phyloP scores from a whole-genome alignment of 2,888 invertebrate species.

The Stratiomys singularior region DNA sequence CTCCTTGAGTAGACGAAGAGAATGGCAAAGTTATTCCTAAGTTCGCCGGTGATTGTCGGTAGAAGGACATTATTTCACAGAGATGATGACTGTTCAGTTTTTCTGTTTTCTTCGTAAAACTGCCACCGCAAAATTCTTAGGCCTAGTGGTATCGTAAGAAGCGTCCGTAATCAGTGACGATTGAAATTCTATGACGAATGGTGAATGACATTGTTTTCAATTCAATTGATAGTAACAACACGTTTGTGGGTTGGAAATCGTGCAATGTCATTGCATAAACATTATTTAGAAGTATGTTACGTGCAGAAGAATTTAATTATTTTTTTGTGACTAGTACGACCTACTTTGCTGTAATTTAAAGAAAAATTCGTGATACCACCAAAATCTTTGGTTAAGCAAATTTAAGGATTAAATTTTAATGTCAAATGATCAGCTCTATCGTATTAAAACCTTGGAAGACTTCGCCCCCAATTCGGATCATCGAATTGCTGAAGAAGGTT shows the following conservation, averaged over 20 bases:
- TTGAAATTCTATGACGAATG: not conserved
- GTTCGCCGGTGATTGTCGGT: not conserved
- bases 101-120: not conserved
- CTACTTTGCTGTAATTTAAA: too few relatives aligned
- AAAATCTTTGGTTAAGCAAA: too few relatives aligned
- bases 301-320: not conserved
- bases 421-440: too few relatives aligned
- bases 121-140: too few relatives aligned
- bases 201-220: constrained; percentile 38
- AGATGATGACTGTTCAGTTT: constrained; percentile 40
- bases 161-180: constrained; percentile 25
- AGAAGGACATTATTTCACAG: not conserved
- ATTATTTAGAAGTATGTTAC: constrained; percentile 3
- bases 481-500: too few relatives aligned
- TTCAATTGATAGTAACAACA: constrained; percentile 5
- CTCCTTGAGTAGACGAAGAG: not conserved
- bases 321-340: too few relatives aligned
- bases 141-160: not conserved
- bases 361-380: too few relatives aligned
- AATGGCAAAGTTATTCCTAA: not conserved
- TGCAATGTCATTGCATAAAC: constrained; percentile 2
- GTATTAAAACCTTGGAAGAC: too few relatives aligned
- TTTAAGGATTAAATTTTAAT: too few relatives aligned
- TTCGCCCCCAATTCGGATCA: too few relatives aligned
- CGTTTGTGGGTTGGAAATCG: not conserved